Base-by-base conservation (phyloP, 2,797 vertebrate genomes). In the Pagetopsis macropterus region DNA sequence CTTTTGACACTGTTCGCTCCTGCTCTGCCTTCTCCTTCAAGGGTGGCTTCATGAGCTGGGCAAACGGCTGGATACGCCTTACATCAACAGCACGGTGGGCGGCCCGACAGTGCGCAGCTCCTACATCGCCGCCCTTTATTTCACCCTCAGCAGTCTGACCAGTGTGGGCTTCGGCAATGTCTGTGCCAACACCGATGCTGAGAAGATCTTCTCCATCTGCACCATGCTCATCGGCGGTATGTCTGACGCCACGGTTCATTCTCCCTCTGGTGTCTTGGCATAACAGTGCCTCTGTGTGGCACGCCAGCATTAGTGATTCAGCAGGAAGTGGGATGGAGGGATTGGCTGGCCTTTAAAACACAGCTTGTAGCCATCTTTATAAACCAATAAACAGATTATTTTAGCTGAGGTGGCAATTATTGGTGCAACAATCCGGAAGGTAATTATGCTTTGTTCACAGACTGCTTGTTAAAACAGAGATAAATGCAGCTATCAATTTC, bases 181-280 rank as follows among this genome's bases (percentile, higher is more conserved):
- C 66, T 98, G 96, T 0, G 97, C 98, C 91, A 99, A 99, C 95
- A 98, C 98, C 0, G 96, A 99, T 1, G 95, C 96, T 0, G 98
- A 99, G 92, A 99, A 99, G 93, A 97, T 99, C 90, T 99, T 98
- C 92, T 99, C 98, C 86, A 96, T 99, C 93, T 98, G 98, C 93
- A 97, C 96, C 60, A 99, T 99, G 98, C 96, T 99, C 49, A 95
- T 99, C 0, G 96, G 96, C 61, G 96, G 96, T 97, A 93, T 69
- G 95, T 91, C 27, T 78, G 70, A 56, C 84, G 64, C 71, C 21
- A 12, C 58, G 70, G 31, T 52, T 50, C 76, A 48, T 27, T 77
- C 61, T 75, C 76, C 70, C 71, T 65, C 78, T 56, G 73, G 63
- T 21, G 1, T 81, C 72, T 64, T 85, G 83, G 83, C 82, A 72